phyloP scores from a whole-genome alignment of 2,888 invertebrate genomes.

The Homarus gammarus region DNA sequence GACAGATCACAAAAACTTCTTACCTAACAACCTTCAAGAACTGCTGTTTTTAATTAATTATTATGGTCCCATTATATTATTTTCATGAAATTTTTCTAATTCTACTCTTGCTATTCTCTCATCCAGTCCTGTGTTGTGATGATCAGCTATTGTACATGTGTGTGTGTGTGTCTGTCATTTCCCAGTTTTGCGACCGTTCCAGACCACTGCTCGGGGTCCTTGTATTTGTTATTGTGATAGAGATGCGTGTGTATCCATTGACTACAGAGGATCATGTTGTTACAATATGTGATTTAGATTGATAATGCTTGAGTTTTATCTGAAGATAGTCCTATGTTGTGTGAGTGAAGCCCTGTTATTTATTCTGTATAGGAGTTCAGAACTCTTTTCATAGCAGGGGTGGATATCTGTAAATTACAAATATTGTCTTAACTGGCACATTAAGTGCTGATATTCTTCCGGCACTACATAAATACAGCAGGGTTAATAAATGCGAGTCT shows the following conservation, averaged over 20 bases:
- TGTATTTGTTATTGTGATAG: slow-evolving; percentile 58
- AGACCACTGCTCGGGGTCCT: slow-evolving; percentile 65
- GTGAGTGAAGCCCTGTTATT: slow-evolving; percentile 38
- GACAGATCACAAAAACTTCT: slow-evolving; percentile 15
- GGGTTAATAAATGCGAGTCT: slow-evolving; percentile 3
- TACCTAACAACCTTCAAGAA: slow-evolving; percentile 7
- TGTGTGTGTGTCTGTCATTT: slow-evolving; percentile 58
- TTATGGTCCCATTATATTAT: background rate
- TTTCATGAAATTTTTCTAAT: slow-evolving; percentile 13
- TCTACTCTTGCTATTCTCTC: slow-evolving; percentile 60
- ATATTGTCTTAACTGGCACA: slow-evolving; percentile 28
- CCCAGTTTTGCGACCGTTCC: slow-evolving; percentile 66
- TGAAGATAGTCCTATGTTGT: slow-evolving; percentile 32
- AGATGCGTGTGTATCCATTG: slow-evolving; percentile 40
- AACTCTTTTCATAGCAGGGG: slow-evolving; percentile 28
- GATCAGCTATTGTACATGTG: slow-evolving; percentile 59
- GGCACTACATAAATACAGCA: slow-evolving; percentile 13
- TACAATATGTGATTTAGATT: slow-evolving; percentile 53
- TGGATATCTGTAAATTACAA: slow-evolving; percentile 37
- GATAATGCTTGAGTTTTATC: slow-evolving; percentile 30
- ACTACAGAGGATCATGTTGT: slow-evolving; percentile 52
- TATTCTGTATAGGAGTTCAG: slow-evolving; percentile 24
- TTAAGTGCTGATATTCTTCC: slow-evolving; percentile 35
- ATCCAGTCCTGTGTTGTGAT: slow-evolving; percentile 59
- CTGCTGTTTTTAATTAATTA: background rate